A percentile compares a stretch with the other conserved stretches of the same genome.
phyloP scores from a whole-genome alignment of 2,797 vertebrate species.

The Eulemur rubriventer region DNA sequence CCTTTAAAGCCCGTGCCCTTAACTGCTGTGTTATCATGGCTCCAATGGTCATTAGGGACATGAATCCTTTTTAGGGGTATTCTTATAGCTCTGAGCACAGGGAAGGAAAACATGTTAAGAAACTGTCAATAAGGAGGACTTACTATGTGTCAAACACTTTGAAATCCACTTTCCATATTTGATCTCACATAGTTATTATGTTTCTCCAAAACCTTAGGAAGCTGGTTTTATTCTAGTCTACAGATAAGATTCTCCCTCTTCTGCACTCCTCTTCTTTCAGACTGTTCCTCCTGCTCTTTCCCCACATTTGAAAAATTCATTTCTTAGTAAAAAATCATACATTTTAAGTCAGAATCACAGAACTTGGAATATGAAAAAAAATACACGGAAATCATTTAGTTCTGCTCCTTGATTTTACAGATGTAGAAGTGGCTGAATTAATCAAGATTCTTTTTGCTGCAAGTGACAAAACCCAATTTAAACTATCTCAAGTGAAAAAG shows the following conservation, averaged over 20 bases:
- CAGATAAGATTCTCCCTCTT: neutral
- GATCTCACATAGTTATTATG: neutral
- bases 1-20: neutral
- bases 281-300: neutral
- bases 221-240: neutral
- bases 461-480: neutral
- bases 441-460: conserved; percentile 24
- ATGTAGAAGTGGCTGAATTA: conserved; percentile 24
- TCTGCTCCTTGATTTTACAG: conserved; percentile 32
- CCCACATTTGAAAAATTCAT: neutral
- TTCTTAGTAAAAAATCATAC: neutral
- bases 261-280: neutral
- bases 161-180: neutral
- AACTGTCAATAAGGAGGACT: neutral
- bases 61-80: neutral
- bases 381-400: neutral
- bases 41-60: neutral
- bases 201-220: neutral
- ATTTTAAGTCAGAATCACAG: conserved; percentile 18
- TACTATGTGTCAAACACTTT: neutral
- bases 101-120: neutral
- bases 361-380: neutral
- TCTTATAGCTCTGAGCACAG: neutral
- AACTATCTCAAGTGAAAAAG: neutral
- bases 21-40: neutral